Conservation (phyloP, 1,140 invertebrate genomes). For the Caenorhabditis tropicalis region DNA sequence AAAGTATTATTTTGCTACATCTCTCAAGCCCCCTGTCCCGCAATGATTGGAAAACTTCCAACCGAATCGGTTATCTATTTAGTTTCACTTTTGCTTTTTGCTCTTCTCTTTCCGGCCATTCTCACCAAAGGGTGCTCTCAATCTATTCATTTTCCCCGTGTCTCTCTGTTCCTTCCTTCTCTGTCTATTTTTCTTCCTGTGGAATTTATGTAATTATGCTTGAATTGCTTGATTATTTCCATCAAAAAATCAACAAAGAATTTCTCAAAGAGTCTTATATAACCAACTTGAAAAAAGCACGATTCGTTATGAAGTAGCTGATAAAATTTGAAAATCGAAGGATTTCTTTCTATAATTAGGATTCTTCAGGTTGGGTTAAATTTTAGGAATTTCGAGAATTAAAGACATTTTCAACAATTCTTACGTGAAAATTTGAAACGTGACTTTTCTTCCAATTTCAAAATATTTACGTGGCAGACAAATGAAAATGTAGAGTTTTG, state of each 20-base stretch:
- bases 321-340: too few species aligned
- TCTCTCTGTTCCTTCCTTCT: background rate
- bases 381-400: too few species aligned
- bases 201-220: slow-evolving; percentile 29
- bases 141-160: slow-evolving; percentile 17
- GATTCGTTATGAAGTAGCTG: too few species aligned
- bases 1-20: background rate
- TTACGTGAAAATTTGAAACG: too few species aligned
- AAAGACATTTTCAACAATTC: too few species aligned
- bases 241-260: background rate
- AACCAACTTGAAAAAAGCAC: too few species aligned
- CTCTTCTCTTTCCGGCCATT: background rate
- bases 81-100: slow-evolving; percentile 2
- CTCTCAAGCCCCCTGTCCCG: background rate
- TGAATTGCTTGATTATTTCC: background rate
- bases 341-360: too few species aligned
- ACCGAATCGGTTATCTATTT: background rate
- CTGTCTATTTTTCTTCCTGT: background rate
- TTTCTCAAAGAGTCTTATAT: background rate
- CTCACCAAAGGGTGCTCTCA: background rate
- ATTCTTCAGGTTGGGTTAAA: too few species aligned
- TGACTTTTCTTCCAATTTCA: too few species aligned
- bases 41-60: background rate
- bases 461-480: too few species aligned
- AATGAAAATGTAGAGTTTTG: too few species aligned